Base-by-base conservation (phyloP, 2,113 vertebrate species). In the Vidua macroura region DNA sequence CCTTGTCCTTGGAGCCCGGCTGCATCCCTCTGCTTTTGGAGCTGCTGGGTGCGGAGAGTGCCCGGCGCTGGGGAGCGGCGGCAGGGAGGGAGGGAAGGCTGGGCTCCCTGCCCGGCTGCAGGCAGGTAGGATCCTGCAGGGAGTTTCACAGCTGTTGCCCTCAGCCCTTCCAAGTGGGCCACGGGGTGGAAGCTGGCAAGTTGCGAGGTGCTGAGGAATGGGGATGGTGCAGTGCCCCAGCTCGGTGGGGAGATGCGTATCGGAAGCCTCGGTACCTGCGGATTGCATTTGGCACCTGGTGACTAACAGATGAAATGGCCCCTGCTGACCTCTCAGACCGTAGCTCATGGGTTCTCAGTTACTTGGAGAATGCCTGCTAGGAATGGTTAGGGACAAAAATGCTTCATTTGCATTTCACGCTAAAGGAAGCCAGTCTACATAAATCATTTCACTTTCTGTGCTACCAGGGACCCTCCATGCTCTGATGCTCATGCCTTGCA, bases 121-220 rank as follows among this genome's bases (percentile, higher is more conserved):
- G 92, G 74, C 80, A 46, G 72, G 91, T 87, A 81, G 28, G 48
- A 55, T 84, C 92, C 75, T 53, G 63, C 41, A n/a, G 85, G 58
- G 33, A 67, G 60, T 46, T 15, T 56, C 69, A 22, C 84, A 76
- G 87, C 91, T 92, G 49, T n/a, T 51, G 52, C 30, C 41, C 25
- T 48, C 22, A 25, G 59, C 43, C 21, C 35, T 18, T 84, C 89
- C 80, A 62, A 74, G 69, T 84, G 64, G 48, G 73, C 51, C 80
- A 52, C 13, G 63, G 74, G 53, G 41, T 85, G 88, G 82, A 33
- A 94, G 58, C 68, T 83, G 89, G 85, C 93, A 63, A 80, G 92
- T 59, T 55, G 55, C 1, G 73, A 89, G 68, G 83, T 4, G 62
- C 91, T 41, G 81, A 52, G 92, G 83, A 74, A 72, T 58, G 83